phyloP scores from a whole-genome alignment of 2,797 vertebrate genomes.

The Poliocrania exsul region DNA sequence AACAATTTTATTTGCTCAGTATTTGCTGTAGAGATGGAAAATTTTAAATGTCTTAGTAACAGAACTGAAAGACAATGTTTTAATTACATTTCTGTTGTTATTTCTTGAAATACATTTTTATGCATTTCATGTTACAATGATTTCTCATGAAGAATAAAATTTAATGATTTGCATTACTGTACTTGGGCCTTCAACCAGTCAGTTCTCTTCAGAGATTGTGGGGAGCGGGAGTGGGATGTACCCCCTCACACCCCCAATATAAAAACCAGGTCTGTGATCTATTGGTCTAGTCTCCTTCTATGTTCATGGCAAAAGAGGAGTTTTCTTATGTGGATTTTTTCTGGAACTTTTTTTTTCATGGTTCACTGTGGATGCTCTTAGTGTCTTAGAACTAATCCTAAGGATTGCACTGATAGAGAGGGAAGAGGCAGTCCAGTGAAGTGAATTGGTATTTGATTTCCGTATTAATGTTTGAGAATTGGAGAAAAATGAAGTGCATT shows the following conservation, averaged over 20 bases:
- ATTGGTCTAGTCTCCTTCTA: neutral
- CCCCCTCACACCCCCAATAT: rapidly evolving
- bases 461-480: neutral
- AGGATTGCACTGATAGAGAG: neutral
- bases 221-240: rapidly evolving
- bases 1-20: neutral
- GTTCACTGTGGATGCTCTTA: neutral
- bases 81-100: neutral
- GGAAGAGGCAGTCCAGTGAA: neutral
- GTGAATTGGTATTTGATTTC: neutral
- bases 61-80: neutral
- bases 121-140: neutral
- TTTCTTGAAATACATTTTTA: neutral
- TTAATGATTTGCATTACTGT: neutral
- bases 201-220: neutral
- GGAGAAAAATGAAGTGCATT: neutral
- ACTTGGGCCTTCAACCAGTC: neutral
- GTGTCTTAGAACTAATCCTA: neutral
- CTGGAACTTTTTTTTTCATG: neutral
- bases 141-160: neutral
- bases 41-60: neutral
- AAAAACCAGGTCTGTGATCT: neutral
- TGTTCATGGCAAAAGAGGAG: neutral
- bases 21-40: neutral
- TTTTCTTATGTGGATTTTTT: neutral